phyloP scores from a whole-genome alignment of 1,140 invertebrate species.

The Diuraphis noxia region DNA sequence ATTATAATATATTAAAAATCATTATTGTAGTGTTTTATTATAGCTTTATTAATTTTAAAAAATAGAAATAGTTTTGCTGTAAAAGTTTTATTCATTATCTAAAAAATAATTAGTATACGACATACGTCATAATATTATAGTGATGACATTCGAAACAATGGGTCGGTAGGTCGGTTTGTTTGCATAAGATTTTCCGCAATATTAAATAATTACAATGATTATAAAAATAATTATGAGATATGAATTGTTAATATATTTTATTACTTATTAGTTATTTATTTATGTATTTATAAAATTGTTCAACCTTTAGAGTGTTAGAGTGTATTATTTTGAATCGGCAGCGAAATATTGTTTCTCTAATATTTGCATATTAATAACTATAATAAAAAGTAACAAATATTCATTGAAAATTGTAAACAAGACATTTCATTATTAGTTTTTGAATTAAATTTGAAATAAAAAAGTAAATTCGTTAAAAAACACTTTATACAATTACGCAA shows the following conservation, averaged over 20 bases:
- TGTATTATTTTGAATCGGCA: background rate
- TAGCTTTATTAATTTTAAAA: background rate
- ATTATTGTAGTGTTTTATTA: background rate
- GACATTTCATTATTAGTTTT: background rate
- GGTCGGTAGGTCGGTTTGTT: background rate
- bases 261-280: background rate
- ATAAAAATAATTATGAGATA: background rate
- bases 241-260: too few relatives aligned
- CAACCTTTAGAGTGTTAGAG: background rate
- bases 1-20: background rate
- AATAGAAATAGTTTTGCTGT: background rate
- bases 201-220: background rate
- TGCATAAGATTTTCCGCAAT: background rate
- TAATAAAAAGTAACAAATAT: background rate
- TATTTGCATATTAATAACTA: background rate
- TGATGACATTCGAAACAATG: background rate
- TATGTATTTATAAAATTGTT: background rate
- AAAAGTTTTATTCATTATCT: background rate
- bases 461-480: background rate
- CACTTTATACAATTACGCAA: background rate
- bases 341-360: background rate
- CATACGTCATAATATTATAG: rapidly evolving
- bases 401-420: background rate
- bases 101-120: background rate
- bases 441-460: background rate